Percentiles rank a stretch among this genome's conserved stretches.
phyloP scores from a whole-genome alignment of 92 coral and sea anemone species.

The Montipora capitata region DNA sequence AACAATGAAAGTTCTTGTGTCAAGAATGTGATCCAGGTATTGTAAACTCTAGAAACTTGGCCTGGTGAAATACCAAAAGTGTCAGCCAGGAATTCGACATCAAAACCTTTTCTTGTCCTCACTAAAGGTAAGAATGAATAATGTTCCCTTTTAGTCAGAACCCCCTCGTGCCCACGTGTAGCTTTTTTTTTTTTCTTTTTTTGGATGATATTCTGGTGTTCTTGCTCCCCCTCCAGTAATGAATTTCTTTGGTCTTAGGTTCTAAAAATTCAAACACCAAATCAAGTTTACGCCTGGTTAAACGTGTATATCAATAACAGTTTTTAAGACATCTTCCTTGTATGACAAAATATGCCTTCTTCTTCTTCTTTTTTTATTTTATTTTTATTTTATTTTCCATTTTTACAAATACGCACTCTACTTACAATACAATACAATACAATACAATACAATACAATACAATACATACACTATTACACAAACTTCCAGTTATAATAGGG shows the following conservation, averaged over 20 bases:
- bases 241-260: slow-evolving; percentile 51
- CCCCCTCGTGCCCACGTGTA: slow-evolving; percentile 11
- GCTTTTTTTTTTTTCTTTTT: background rate
- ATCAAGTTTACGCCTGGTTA: slow-evolving; percentile 55
- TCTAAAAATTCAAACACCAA: slow-evolving; percentile 53
- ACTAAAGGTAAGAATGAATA: slow-evolving; percentile 55
- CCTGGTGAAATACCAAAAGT: slow-evolving; percentile 54
- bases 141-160: slow-evolving; percentile 50
- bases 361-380: too few species aligned
- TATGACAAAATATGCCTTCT: too few species aligned
- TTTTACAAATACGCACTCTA: too few species aligned
- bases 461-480: too few species aligned
- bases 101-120: slow-evolving; percentile 67
- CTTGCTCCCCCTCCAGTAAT: slow-evolving; percentile 72
- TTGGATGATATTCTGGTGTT: slow-evolving; percentile 3
- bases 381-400: too few species aligned
- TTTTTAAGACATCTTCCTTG: slow-evolving; percentile 14
- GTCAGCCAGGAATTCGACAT: slow-evolving; percentile 71
- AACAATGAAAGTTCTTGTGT: too few species aligned
- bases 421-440: too few species aligned
- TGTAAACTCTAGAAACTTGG: slow-evolving; percentile 57
- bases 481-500: too few species aligned
- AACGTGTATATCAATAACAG: slow-evolving; percentile 60
- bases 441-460: too few species aligned
- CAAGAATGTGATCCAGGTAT: slow-evolving; percentile 64